Base-by-base conservation (phyloP, 2,888 invertebrate species). In the Mythimna loreyi region DNA sequence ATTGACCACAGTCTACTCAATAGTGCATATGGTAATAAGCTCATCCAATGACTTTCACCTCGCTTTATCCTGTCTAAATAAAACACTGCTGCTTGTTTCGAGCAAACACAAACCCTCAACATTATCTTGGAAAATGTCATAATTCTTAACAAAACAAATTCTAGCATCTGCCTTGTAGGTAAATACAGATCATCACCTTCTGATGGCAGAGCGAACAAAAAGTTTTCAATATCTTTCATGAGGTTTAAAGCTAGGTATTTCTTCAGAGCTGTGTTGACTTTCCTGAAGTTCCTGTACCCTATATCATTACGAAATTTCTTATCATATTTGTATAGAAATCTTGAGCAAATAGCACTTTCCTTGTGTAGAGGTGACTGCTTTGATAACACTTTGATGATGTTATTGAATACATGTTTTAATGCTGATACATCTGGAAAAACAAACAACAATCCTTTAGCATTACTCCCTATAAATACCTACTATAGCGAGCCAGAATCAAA, bases 161-260 rank as follows among this genome's bases (percentile, higher is more conserved):
- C 92, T 16, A 97, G 81, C 96, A 96, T 96, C 89, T 97, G 97
- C 74, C 91, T 92, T 5, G 96, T 96, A n/a, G 97, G 97, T 58
- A 96, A 89, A 83, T 92, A 93, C 25, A 70, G 74, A 55, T 83
- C 83, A 49, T 90, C 89, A 40, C 90, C 89, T 36, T 88, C 85
- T 52, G 86, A 86, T 11, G 95, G 94, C 47, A 96, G 77, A 9
- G 89, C 81, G 23, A 88, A 83, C 23, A 69, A 49, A 82, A 96
- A 96, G 67, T 85, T 88, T 70, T 94, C 89, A 53, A 95, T 71
- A 77, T 96, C 96, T 80, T 94, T 96, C 36, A 94, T 82, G 5
- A 97, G 79, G 63, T 94, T 91, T 23, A 97, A 73, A 43, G 86
- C 84, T 49, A 96, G 88, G 86, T 96, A 97, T 85, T 93, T 96